Evolutionary conservation across 1,140 invertebrate species (phyloP).

Genomic region (Teleogryllus occipitalis): DNA sequence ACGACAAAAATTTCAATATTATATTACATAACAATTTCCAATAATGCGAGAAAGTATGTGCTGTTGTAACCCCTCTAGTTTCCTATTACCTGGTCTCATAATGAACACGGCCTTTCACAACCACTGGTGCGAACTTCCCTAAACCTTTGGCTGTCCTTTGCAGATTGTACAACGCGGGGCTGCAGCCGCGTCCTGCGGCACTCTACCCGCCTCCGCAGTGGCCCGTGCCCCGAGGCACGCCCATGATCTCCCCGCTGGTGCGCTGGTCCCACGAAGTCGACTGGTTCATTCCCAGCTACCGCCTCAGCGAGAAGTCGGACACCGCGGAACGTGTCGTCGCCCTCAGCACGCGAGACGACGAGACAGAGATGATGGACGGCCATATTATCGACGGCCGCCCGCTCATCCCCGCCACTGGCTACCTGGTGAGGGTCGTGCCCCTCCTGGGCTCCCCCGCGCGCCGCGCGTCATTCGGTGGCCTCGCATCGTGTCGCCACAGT

Average conservation of each 20-base stretch:
- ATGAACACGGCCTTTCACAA: no score
- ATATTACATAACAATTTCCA: no score
- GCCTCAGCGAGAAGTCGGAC: no score
- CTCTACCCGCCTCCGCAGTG: constrained; percentile 56
- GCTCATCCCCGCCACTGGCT: constrained; percentile 53
- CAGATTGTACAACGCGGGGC: constrained; percentile 39
- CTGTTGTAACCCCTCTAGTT: no score
- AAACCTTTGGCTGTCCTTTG: not conserved
- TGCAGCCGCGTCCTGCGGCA: constrained; percentile 39
- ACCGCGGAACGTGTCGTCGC: not conserved
- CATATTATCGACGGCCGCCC: constrained; percentile 37
- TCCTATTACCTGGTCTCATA: no score
- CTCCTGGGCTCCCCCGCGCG: no score
- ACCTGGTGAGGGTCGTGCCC: constrained; percentile 32
- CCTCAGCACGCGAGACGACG: constrained; percentile 21
- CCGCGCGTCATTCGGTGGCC: no score
- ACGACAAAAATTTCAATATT: no score
- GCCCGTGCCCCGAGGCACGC: constrained; percentile 63
- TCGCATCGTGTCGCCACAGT: no score
- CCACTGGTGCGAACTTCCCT: no score
- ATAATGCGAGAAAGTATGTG: no score
- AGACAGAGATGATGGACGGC: not conserved
- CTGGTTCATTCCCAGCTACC: constrained; percentile 28
- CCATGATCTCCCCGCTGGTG: constrained; percentile 59
- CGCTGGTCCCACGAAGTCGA: constrained; percentile 59